Base-by-base conservation (phyloP, 1,140 invertebrate species). In the Macrobrachium rosenbergii region DNA sequence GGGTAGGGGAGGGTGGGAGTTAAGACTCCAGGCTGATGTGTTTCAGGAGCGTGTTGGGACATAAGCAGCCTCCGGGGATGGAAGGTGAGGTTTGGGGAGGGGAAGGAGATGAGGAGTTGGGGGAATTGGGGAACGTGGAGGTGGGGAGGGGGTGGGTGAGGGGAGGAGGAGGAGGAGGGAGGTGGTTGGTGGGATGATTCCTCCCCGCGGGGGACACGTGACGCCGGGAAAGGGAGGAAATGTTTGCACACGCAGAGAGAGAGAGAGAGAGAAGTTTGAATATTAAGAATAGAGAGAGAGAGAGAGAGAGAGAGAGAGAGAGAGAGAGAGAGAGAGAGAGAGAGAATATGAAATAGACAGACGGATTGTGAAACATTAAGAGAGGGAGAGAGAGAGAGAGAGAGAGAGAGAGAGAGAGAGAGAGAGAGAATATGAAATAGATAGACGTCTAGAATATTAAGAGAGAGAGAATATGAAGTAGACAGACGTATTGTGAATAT, bases 311-410 rank as follows among this genome's bases (percentile, higher is more conserved):
- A n/a, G n/a, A n/a, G n/a, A n/a, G n/a, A n/a, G n/a, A n/a, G n/a
- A n/a, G n/a, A n/a, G n/a, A n/a, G n/a, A n/a, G n/a, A n/a, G n/a
- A n/a, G 7, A 23, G 77, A 59, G 17, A 52, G 45, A 52, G 17
- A 52, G 45, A 52, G 45, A 8, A 19, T 17, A n/a, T 14, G 5
- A 59, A 52, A 58, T 78, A 58, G 63, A 14, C 3, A 14, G 3
- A 67, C 14, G 21, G 14, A 14, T 67, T 78, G 16, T 78, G 76
- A 78, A 45, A n/a, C n/a, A n/a, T n/a, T 58, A 52, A 79, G 77
- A 59, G 16, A 62, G 45, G 23, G 59, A 12, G 77, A 62, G 59
- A 28, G 59, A 79, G 77, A 59, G 59, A 60, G 77, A 79, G 77
- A 59, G 77, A n/a, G n/a, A n/a, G n/a, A n/a, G n/a, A n/a, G n/a